These are phyloP conservation scores for Takifugu flavidus DNA, from an alignment of 2,113 vertebrate species.

Conservation along the genomic window DNA sequence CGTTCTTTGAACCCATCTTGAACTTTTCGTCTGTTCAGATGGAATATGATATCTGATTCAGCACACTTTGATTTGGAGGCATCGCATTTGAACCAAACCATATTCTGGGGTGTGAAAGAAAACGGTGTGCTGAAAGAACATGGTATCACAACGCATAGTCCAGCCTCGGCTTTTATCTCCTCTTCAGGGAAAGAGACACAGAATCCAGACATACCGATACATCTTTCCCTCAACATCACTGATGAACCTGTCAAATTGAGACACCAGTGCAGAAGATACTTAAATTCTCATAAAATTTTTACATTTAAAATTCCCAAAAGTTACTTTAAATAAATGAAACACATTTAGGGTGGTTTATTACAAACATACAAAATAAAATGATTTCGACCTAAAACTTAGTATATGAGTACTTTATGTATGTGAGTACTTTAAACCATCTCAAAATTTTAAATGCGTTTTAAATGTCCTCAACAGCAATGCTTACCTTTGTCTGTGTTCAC, in stretches of 20 bases:
- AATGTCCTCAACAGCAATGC: neutral
- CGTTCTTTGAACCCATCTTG: neutral
- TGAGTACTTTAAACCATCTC: neutral
- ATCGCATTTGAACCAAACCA: slow-evolving; percentile 55
- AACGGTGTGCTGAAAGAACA: neutral
- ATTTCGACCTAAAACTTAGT: no score
- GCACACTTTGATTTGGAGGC: rapidly evolving
- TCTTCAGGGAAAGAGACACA: slow-evolving; percentile 17
- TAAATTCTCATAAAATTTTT: neutral
- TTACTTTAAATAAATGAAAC: no score
- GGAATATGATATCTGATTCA: slow-evolving; percentile 3
- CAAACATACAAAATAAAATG: no score
- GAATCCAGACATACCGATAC: rapidly evolving
- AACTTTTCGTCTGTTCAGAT: neutral
- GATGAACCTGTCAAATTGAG: slow-evolving; percentile 2
- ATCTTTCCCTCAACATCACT: neutral
- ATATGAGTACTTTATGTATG: neutral
- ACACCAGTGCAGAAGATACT: neutral
- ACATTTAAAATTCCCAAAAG: neutral
- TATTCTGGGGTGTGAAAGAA: rapidly evolving
- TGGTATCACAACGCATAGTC: slow-evolving; percentile 51
- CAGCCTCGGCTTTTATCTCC: slow-evolving; percentile 35
- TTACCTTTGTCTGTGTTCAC: slow-evolving; percentile 30
- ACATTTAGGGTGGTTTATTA: no score
- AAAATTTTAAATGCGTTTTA: neutral